Percentiles rank a stretch among this genome's conserved stretches.
phyloP scores from a whole-genome alignment of 1,140 invertebrate species.

The Branchinecta lindahli region DNA sequence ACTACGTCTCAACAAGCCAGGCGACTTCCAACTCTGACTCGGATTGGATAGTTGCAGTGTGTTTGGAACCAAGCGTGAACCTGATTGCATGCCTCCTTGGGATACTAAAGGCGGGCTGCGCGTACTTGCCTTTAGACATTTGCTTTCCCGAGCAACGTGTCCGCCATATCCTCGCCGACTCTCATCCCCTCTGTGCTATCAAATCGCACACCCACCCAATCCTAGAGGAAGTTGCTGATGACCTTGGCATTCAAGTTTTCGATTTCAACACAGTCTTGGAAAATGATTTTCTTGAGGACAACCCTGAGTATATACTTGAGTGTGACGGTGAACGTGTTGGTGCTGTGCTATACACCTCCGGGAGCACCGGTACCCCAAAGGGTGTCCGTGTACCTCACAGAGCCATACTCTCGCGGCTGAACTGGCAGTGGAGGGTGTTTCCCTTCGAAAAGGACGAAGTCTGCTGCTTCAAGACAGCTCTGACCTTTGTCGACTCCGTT shows the following conservation, averaged over 20 bases:
- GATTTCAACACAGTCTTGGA: slow-evolving; percentile 9
- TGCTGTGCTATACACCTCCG: slow-evolving; percentile 77
- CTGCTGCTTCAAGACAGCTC: slow-evolving; percentile 68
- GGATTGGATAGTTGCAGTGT: slow-evolving; percentile 52
- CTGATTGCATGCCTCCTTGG: slow-evolving; percentile 50
- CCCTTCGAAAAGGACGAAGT: slow-evolving; percentile 47
- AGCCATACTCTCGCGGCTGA: slow-evolving; percentile 57
- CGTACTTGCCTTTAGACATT: slow-evolving; percentile 63
- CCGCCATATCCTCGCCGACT: slow-evolving; percentile 56
- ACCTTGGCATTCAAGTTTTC: slow-evolving; percentile 10
- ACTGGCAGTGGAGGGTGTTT: slow-evolving; percentile 66
- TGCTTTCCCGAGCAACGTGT: slow-evolving; percentile 54
- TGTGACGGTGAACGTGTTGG: slow-evolving; percentile 32
- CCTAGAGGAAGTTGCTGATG: neutral
- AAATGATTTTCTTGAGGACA: slow-evolving; percentile 2
- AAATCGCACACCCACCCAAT: slow-evolving; percentile 1
- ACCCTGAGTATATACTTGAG: neutral
- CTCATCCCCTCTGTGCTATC: slow-evolving; percentile 42
- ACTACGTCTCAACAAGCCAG: neutral
- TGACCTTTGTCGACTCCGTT: slow-evolving; percentile 75
- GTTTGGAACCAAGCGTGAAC: slow-evolving; percentile 52
- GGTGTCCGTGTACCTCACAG: slow-evolving; percentile 68
- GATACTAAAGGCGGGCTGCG: slow-evolving; percentile 60
- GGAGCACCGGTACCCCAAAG: slow-evolving; percentile 82
- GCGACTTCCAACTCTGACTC: slow-evolving; percentile 39